Conservation (phyloP, 2,113 vertebrate species). For the Mesembrinibis cayennensis region DNA sequence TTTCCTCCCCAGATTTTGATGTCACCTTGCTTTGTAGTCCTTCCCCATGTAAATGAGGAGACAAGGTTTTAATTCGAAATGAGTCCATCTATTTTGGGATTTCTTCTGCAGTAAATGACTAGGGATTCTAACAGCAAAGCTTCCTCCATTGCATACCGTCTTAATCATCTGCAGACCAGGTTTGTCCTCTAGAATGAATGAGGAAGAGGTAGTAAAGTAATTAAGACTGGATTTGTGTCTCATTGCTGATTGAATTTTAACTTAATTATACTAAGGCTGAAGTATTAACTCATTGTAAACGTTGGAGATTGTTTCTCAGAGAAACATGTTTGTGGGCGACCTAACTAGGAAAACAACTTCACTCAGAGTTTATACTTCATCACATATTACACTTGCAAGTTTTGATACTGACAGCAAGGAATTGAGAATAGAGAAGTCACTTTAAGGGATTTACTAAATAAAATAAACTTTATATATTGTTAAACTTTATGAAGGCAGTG, state of each 20-base stretch:
- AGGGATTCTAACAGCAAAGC: background rate
- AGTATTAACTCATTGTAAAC: background rate
- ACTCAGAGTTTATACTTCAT: background rate
- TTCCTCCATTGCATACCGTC: background rate
- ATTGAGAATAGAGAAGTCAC: background rate
- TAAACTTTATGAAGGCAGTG: background rate
- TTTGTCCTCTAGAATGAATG: constrained; percentile 5
- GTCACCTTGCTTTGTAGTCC: background rate
- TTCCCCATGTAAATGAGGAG: background rate
- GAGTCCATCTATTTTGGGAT: background rate
- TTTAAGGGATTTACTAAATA: background rate
- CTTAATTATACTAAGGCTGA: background rate
- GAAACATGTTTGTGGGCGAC: background rate
- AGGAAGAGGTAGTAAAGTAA: constrained; percentile 14
- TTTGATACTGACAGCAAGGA: background rate
- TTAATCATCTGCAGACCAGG: constrained; percentile 10
- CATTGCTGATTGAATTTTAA: constrained; percentile 19
- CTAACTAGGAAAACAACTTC: background rate
- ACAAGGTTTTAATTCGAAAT: background rate
- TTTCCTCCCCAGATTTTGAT: background rate
- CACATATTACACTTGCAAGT: background rate
- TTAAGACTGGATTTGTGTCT: constrained; percentile 44
- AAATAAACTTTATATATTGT: background rate
- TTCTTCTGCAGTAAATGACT: background rate
- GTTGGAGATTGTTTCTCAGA: background rate